A percentile compares a stretch with the other conserved stretches of the same genome.
These are phyloP conservation scores for Dendroctonus ponderosae DNA, from an alignment of 1,140 invertebrate genomes.

Conservation along the genomic window DNA sequence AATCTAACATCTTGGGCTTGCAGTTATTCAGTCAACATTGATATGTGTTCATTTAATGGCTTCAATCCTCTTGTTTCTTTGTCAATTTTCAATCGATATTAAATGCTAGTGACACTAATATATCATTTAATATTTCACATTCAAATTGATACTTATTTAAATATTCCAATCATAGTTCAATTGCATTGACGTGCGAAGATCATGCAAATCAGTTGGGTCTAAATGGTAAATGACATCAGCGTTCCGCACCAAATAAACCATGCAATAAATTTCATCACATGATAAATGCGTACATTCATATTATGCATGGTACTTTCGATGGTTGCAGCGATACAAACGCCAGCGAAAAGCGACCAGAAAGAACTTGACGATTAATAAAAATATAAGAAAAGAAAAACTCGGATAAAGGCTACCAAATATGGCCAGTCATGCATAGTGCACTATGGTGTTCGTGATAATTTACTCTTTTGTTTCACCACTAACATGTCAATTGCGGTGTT, in stretches of 20 bases:
- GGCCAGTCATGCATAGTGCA: constrained; percentile 13
- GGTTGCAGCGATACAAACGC: background rate
- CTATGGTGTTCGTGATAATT: background rate
- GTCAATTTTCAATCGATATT: no score
- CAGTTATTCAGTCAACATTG: no score
- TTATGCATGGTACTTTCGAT: background rate
- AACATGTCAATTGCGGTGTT: no score
- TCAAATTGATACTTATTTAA: no score
- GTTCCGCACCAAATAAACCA: constrained; percentile 5
- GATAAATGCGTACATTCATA: constrained; percentile 8
- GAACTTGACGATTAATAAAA: background rate
- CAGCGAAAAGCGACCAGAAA: background rate
- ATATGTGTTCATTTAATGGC: no score
- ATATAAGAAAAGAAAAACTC: background rate
- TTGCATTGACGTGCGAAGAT: no score
- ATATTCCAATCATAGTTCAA: no score
- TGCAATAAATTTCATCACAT: background rate
- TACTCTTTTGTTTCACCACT: no score
- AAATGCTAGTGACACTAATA: no score
- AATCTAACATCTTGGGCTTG: no score
- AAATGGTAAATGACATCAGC: constrained; percentile 4
- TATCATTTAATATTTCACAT: no score
- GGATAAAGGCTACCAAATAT: constrained; percentile 8
- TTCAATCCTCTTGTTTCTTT: no score
- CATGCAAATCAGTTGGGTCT: background rate